phyloP scores from a whole-genome alignment of 2,113 vertebrate genomes.

The Oryzias curvinotus region DNA sequence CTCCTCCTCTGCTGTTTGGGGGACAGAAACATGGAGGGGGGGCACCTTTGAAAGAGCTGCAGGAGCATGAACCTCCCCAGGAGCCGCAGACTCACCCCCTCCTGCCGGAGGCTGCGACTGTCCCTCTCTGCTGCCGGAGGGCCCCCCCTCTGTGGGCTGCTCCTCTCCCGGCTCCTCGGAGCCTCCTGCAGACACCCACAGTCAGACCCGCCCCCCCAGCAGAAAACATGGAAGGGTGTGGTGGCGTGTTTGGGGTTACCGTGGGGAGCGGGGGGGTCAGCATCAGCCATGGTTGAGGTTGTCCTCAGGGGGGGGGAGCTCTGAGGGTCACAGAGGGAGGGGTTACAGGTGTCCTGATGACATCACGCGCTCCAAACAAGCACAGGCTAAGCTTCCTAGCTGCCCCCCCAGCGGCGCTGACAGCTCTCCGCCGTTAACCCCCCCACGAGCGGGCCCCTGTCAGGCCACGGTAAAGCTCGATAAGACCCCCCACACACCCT shows the following conservation, averaged over 20 bases:
- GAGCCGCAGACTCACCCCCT: slow-evolving; percentile 48
- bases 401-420: no score
- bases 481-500: no score
- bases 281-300: slow-evolving; percentile 17
- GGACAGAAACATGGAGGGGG: slow-evolving; percentile 34
- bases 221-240: no score
- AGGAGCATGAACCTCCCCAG: background rate
- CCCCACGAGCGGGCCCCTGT: no score
- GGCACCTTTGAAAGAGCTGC: background rate
- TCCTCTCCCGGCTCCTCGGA: slow-evolving; percentile 71
- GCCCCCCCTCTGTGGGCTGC: slow-evolving; percentile 42
- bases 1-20: slow-evolving; percentile 56
- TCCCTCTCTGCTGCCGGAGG: slow-evolving; percentile 58
- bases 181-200: slow-evolving; percentile 44
- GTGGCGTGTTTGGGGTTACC: slow-evolving; percentile 48
- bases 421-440: no score
- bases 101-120: slow-evolving; percentile 39
- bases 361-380: no score
- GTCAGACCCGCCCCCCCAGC: background rate
- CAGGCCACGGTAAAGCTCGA: no score
- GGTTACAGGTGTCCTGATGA: no score
- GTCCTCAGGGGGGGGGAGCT: no score
- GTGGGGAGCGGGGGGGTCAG: slow-evolving; percentile 62
- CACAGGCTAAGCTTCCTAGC: no score
- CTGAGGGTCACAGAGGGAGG: no score